These are phyloP conservation scores for Brevimyrus niger DNA, from an alignment of 2,113 vertebrate species.

Conservation along the genomic window DNA sequence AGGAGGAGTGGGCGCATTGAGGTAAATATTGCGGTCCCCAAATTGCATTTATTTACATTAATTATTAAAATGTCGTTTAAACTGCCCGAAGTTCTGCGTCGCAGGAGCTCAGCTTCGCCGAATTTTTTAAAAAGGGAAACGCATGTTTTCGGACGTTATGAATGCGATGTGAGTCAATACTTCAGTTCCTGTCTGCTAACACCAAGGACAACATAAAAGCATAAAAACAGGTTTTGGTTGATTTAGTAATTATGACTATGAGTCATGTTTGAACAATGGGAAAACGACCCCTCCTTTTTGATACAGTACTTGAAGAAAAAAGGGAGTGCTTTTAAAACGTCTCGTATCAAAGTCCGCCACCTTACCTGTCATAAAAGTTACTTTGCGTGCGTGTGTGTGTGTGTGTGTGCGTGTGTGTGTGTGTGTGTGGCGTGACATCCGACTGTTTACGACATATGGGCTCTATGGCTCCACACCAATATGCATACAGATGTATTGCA, in stretches of 20 bases:
- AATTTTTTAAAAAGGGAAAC: slow-evolving; percentile 59
- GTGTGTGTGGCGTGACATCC: not conserved
- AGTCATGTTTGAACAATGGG: slow-evolving; percentile 58
- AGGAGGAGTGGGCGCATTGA: not conserved
- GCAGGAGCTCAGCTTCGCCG: not conserved
- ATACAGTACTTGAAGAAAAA: slow-evolving; percentile 44
- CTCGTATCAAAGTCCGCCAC: slow-evolving; percentile 43
- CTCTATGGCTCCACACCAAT: not conserved
- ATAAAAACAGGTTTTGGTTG: slow-evolving; percentile 68
- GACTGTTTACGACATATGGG: not conserved
- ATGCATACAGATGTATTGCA: not conserved
- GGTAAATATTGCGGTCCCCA: not conserved
- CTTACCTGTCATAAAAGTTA: slow-evolving; percentile 37
- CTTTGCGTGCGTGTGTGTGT: not conserved
- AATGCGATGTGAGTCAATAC: slow-evolving; percentile 45
- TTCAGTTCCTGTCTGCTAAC: slow-evolving; percentile 59
- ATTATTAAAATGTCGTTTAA: slow-evolving; percentile 22
- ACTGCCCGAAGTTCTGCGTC: slow-evolving; percentile 12
- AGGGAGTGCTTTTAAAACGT: slow-evolving; percentile 36
- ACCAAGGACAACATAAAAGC: slow-evolving; percentile 54
- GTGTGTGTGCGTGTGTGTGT: too few species aligned
- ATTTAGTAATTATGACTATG: slow-evolving; percentile 56
- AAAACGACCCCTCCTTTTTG: slow-evolving; percentile 48
- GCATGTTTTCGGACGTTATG: slow-evolving; percentile 54
- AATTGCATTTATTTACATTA: slow-evolving; percentile 11